Conservation (phyloP, 2,113 vertebrate genomes). For the Oreochromis aureus region DNA sequence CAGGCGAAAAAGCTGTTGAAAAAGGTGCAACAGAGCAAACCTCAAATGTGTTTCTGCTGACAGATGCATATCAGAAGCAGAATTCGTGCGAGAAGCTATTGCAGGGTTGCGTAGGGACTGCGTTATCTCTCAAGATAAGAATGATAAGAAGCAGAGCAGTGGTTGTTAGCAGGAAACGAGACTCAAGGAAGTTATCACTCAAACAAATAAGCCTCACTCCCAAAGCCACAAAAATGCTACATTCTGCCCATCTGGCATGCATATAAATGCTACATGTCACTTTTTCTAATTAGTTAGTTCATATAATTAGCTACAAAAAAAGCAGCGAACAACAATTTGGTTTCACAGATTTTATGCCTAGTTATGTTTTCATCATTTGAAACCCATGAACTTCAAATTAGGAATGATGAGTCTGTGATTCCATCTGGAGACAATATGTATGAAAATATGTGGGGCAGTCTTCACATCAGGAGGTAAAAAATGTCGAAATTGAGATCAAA, state of each 20-base stretch:
- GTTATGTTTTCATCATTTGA: background rate
- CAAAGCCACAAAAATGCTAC: background rate
- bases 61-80: background rate
- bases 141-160: background rate
- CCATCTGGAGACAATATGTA: constrained; percentile 53
- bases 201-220: background rate
- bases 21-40: background rate
- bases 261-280: background rate
- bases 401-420: background rate
- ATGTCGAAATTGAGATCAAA: constrained; percentile 19
- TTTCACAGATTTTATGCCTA: background rate
- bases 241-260: background rate
- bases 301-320: background rate
- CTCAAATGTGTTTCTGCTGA: background rate
- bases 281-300: background rate
- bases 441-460: constrained; percentile 22
- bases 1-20: background rate
- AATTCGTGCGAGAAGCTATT: background rate
- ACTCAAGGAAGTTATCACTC: background rate
- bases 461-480: constrained; percentile 22
- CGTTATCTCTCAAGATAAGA: constrained; percentile 15
- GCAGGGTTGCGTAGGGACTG: background rate
- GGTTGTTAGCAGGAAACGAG: constrained; percentile 14
- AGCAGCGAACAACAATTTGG: background rate
- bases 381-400: background rate